These are phyloP conservation scores for Rhyzopertha dominica DNA, from an alignment of 1,140 invertebrate genomes.

Conservation along the genomic window DNA sequence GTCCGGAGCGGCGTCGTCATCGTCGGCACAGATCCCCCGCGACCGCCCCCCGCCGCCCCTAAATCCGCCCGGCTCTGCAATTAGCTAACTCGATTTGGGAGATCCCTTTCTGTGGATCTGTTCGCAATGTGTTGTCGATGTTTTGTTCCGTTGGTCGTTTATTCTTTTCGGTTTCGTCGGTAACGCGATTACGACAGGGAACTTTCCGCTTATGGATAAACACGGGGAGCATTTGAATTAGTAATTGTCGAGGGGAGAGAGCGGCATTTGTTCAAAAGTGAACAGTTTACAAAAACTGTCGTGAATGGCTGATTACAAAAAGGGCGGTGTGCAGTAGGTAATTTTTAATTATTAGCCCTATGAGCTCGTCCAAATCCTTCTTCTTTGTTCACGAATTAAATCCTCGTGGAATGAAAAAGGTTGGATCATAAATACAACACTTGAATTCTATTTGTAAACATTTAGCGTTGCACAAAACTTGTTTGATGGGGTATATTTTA, in stretches of 20 bases:
- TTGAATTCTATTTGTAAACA: too few relatives aligned
- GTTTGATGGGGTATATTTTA: too few relatives aligned
- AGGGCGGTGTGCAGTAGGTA: too few relatives aligned
- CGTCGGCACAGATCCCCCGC: not conserved
- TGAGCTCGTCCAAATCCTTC: too few relatives aligned
- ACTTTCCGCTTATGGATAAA: slow-evolving; percentile 30
- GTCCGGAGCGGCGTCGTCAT: slow-evolving; percentile 8
- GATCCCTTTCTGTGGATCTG: slow-evolving; percentile 45
- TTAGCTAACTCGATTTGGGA: slow-evolving; percentile 47
- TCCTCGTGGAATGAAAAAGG: too few relatives aligned
- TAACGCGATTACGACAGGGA: slow-evolving; percentile 32
- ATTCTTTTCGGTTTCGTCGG: slow-evolving; percentile 22
- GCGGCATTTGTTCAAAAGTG: too few relatives aligned
- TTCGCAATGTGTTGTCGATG: slow-evolving; percentile 46
- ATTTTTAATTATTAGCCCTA: too few relatives aligned
- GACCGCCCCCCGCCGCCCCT: not conserved
- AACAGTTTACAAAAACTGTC: too few relatives aligned
- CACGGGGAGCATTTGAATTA: slow-evolving; percentile 10
- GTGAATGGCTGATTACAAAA: too few relatives aligned
- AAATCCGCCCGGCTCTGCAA: slow-evolving; percentile 33
- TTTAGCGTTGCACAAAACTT: too few relatives aligned
- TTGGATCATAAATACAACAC: too few relatives aligned
- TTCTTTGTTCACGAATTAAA: too few relatives aligned
- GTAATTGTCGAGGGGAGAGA: slow-evolving; percentile 10
- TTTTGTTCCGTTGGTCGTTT: slow-evolving; percentile 40